Base-by-base conservation (phyloP, 1,140 invertebrate genomes). In the Macrocentrus cingulum region DNA sequence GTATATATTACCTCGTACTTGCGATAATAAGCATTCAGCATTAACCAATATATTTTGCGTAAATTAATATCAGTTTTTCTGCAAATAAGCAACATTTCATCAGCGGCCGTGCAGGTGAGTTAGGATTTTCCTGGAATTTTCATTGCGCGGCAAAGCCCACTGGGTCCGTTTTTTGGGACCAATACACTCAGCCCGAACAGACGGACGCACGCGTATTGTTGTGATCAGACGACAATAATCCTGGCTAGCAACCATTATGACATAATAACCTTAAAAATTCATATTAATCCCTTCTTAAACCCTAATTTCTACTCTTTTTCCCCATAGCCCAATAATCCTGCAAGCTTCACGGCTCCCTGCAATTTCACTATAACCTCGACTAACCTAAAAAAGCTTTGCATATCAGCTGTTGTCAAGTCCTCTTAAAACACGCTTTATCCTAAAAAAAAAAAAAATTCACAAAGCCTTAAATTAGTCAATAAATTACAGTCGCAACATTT, bases 191-290 rank as follows among this genome's bases (percentile, higher is more conserved):
- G 51, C n/a, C 37, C 50, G 64, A 65, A 69, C 49, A 56, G 52
- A 42, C 46, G 49, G 51, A 61, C 60, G 61, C 70, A 63, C 59
- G 65, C 63, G 65, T 67, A 65, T 69, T 67, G 65, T 68, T 66
- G 62, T 69, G 54, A 62, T 15, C 15, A 1, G n/a, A 42, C 25
- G 25, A 42, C 18, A 42, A 42, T 13, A 42, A 42, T 2, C 1
- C 29, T 25, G 3, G 19, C 18, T 13, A 29, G 34, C 25, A 15
- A 32, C 46, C 11, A 16, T 11, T 19, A 46, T 46, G 16, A 46
- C 16, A 49, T 25, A 15, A 34, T 34, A 50, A 11, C 1, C 15
- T 1, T 16, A 23, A 36, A 16, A 16, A 32, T 48, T 23, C 19
- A 48, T 22, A 8, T 7, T 2, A 16, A 46, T 46, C 18, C n/a